Evolutionary conservation across 92 coral and sea anemone genomes (phyloP), one percentile per base, ranked within the genome.

Genomic region (Zoanthus solanderi): DNA sequence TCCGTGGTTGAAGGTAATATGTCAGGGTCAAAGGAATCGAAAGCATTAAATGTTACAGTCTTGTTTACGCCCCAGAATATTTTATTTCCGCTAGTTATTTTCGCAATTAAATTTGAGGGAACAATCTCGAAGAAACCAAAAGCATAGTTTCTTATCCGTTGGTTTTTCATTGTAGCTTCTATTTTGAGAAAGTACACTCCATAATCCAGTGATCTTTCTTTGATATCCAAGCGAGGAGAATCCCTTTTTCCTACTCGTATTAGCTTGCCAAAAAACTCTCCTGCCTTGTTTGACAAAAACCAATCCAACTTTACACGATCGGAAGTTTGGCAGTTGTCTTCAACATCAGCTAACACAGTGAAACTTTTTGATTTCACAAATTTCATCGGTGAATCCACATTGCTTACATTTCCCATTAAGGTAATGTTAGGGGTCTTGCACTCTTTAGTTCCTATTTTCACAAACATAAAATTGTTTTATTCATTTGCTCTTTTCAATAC

Each of bases 351-450:
- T 18, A 65, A 45, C 23, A 81, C 6, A 10, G 71, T 47, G 47
- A 48, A 66, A 73, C 45, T 66, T 15, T 37, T 52, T 6, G 85
- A 81, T 50, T 63, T 81, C 5, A 42, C 10, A 45, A 63, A 46
- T 28, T 42, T 81, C 47, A 2, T 47, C 16, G 61, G 85, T 9
- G 30, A 81, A 4, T 28, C 45, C 29, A 81, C 32, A 16, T 67
- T 29, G 57, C 75, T 48, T 31, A 67, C 75, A 29, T 30, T 34
- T 13, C 85, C 85, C 12, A 16, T 7, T 5, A 81, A 71, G 46
- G 75, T 81, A 48, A 81, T 28, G 75, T 81, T 81, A n/a, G 85
- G 85, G 0, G 85, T 81, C 29, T 65, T 75, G 42, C 85, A 81
- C 28, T 71, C 52, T 10, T 30, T 75, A 54, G 23, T 81, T 32